Evolutionary conservation across 2,888 invertebrate species (phyloP), one percentile per base, ranked within the genome.

Genomic region (Crematogaster levior): DNA sequence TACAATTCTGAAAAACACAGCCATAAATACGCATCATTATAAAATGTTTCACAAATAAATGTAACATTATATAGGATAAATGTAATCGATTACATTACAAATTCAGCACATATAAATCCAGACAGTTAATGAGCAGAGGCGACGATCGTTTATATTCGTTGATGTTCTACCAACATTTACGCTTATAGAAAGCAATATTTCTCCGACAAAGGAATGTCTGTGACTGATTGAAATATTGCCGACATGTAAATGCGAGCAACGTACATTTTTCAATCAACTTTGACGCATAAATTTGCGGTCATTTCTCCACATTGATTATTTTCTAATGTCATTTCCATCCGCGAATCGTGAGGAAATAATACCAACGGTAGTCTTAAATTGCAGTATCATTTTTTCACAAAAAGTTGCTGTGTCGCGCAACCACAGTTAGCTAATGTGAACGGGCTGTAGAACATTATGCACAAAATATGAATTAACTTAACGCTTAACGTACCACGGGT

Each of bases 81-180:
- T 6, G 60, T 60, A 10, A 15, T 73, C 60, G 40, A 51, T 43
- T 37, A 21, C 27, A 37, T 53, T 21, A 21, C 21, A n/a, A n/a
- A n/a, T n/a, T n/a, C n/a, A n/a, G 34, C 68, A 10, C n/a, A 7
- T 56, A 40, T 15, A 43, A 77, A 21, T 53, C n/a, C 30, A 5
- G 27, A 53, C 53, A 75, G 72, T 82, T 82, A 70, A 84, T 85
- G 79, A 77, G 83, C 63, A 85, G 65, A 68, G 77, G 84, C 83
- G 81, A 84, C 58, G 74, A 43, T 65, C 81, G 74, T 83, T 86
- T 81, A 68, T 70, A 68, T 53, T 21, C 43, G 34, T 53, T 56
- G 21, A 70, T 15, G 51, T 27, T 24, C n/a, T 21, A 27, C n/a
- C 56, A 77, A 56, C 18, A 70, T 56, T 79, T 70, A 24, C 43